These are phyloP conservation scores for Isichthys henryi DNA, from an alignment of 2,113 vertebrate genomes.

Conservation along the genomic window DNA sequence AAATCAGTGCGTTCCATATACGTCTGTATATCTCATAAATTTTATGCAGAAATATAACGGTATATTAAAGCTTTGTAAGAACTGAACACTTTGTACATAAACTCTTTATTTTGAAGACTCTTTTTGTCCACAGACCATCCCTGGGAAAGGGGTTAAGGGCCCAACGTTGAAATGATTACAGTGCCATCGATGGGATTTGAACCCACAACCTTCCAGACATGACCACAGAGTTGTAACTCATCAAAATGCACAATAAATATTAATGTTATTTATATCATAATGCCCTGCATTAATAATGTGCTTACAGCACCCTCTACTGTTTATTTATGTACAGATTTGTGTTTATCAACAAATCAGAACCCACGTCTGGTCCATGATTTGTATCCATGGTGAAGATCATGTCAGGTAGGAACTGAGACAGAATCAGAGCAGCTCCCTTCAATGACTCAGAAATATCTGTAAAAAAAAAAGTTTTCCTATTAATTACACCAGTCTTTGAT, in stretches of 20 bases:
- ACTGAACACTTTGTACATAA: not conserved
- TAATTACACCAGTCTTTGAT: not conserved
- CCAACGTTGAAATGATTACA: not conserved
- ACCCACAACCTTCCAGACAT: not conserved
- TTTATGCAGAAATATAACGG: not conserved
- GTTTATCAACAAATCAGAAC: not conserved
- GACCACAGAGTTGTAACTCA: not conserved
- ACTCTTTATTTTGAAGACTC: not conserved
- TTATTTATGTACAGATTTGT: not conserved
- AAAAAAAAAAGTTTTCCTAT: not conserved
- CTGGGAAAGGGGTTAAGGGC: not conserved
- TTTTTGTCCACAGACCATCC: not conserved
- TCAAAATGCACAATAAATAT: not conserved
- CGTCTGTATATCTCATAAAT: not conserved
- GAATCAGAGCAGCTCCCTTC: not conserved
- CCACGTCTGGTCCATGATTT: not conserved
- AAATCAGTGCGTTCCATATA: not conserved
- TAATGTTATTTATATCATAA: not conserved
- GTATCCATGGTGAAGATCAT: not conserved
- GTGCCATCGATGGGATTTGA: not conserved
- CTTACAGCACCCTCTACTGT: not conserved
- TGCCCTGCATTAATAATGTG: not conserved
- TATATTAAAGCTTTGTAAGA: not conserved
- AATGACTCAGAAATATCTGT: not conserved
- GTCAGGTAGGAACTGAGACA: not conserved